Base-by-base conservation (phyloP, 1,140 invertebrate species). In the Apis dorsata region DNA sequence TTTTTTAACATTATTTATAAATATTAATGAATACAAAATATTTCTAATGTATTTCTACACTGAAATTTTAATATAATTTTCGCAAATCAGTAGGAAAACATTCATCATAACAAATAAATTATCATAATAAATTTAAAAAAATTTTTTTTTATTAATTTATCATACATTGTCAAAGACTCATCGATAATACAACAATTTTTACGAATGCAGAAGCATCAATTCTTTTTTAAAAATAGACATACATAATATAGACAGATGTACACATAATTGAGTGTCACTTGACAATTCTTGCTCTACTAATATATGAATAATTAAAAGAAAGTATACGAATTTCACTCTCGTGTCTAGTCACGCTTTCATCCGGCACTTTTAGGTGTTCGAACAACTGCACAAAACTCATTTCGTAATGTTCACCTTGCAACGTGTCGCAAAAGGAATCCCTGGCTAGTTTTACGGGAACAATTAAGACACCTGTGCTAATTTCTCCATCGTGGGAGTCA, bases 391-490 rank as follows among this genome's bases (percentile, higher is more conserved):
- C 15, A 44, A 85, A 80, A 71, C 44, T 55, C 5, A 69, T 81
- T 68, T 85, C 68, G 70, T 62, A 65, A 34, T 44, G 17, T 44
- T 21, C 55, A 53, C 77, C 28, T 69, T 60, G 55, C 55, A 51
- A 79, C 65, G 77, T 17, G 68, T 63, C 59, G 21, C 62, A n/a
- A 69, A 80, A 76, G 60, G 12, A n/a, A 28, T 34, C 68, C 8
- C 17, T 17, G 34, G n/a, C 65, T 21, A 44, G n/a, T 70, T 70
- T 10, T 24, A 34, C 55, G 28, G 53, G 60, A 70, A 73, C 86
- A 90, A 91, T 90, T 91, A 90, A 90, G 65, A 69, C 85, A 79
- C 60, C 87, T 69, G 73, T 85, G 90, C 81, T 90, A 90, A 91
- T 90, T 89, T 86, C 86, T 84, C 63, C 70, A 69, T 69, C 81